These are phyloP conservation scores for Aepyceros melampus DNA, from an alignment of 2,113 vertebrate genomes.

Conservation along the genomic window DNA sequence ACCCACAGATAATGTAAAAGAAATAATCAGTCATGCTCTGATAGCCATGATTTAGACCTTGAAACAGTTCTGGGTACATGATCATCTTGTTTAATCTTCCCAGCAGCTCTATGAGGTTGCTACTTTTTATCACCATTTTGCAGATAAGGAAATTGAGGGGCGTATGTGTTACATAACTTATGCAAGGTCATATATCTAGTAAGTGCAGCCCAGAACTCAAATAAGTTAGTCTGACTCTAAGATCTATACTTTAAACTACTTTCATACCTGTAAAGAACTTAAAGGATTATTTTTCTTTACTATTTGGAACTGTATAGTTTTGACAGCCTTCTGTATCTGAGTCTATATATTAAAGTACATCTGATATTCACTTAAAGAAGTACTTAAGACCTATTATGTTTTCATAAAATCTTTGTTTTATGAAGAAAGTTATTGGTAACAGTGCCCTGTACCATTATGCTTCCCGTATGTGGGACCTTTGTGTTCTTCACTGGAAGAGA, in stretches of 20 bases:
- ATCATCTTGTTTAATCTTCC: constrained; percentile 31
- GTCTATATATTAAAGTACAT: not conserved
- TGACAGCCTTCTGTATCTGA: not conserved
- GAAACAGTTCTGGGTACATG: not conserved
- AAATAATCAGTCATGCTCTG: not conserved
- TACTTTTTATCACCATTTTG: constrained; percentile 36
- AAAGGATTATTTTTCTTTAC: constrained; percentile 4
- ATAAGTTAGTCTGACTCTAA: not conserved
- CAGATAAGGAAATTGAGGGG: not conserved
- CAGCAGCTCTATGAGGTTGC: not conserved
- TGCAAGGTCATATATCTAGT: not conserved
- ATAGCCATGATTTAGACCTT: not conserved
- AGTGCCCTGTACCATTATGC: not conserved
- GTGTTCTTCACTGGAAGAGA: not conserved
- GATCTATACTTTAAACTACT: not conserved
- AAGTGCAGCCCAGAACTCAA: not conserved
- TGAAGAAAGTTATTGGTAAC: not conserved
- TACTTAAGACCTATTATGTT: not conserved
- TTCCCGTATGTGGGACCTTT: not conserved
- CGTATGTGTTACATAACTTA: constrained; percentile 11
- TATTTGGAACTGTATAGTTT: not conserved
- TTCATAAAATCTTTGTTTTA: constrained; percentile 5
- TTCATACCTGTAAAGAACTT: not conserved
- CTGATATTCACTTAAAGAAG: not conserved
- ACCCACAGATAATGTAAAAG: not conserved